Base-by-base conservation (phyloP, 2,888 invertebrate genomes). In the Julus scanicus region DNA sequence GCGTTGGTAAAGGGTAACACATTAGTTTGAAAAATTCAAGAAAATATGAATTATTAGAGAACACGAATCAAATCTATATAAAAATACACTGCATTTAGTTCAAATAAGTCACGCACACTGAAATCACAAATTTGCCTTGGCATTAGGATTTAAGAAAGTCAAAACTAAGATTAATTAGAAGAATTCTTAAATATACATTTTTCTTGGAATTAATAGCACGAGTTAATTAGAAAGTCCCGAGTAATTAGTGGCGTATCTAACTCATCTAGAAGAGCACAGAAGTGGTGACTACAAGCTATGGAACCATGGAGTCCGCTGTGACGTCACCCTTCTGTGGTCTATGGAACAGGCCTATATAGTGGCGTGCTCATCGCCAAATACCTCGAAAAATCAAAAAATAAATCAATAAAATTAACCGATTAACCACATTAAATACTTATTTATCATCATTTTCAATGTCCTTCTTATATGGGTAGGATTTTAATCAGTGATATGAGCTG, bases 31-130 rank as follows among this genome's bases (percentile, higher is more conserved):
- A 80, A 80, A 80, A 80, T 37, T 80, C 37, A 37, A 80, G 37
- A 37, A 80, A 80, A 80, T 80, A 80, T 80, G 80, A 80, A 80
- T 80, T 80, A 37, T 80, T 80, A 80, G 37, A 37, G 37, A 80
- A 37, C 80, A 80, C 80, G 37, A 20, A 37, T 80, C 37, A 37
- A 80, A 80, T 80, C 80, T 80, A 80, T 80, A 80, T 80, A 80
- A 80, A 80, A 80, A 80, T 80, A 80, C 80, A 80, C 80, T 80
- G 80, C 80, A 80, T 80, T 80, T 80, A 80, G 20, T 80, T 80
- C 80, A 80, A 80, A 80, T 37, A 80, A 80, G 9, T 80, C 80
- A 80, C 80, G 80, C 80, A 80, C 80, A 80, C 80, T 8, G 29
- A 80, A 80, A 80, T 80, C 80, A 80, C 80, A 29, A 20, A 20